Percentiles rank a stretch among this genome's conserved stretches.
Evolutionary conservation across 2,113 vertebrate species (phyloP).

Genomic region (Sceloporus tristichus): DNA sequence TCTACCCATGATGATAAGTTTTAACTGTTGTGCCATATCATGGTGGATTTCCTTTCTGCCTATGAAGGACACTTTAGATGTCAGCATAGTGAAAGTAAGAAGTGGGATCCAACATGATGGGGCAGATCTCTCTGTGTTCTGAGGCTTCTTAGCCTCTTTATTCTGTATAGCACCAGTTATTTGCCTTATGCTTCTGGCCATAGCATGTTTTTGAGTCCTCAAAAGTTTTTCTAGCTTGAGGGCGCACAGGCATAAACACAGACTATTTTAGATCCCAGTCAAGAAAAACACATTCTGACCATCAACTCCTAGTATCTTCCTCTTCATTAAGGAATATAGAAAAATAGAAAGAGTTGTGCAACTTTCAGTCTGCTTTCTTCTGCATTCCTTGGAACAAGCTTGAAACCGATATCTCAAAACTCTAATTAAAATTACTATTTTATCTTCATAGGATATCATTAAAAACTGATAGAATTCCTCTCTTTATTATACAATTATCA

Average conservation of each 20-base stretch:
- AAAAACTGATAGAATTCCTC: not conserved
- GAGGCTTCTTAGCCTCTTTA: not conserved
- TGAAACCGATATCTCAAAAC: conserved; percentile 5
- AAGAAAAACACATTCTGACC: not conserved
- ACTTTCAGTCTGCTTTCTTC: not conserved
- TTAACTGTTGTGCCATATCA: not conserved
- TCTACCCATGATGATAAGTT: not conserved
- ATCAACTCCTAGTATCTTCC: not conserved
- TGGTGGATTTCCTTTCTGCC: not conserved
- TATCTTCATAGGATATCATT: not conserved
- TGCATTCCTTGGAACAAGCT: not conserved
- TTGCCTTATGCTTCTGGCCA: not conserved
- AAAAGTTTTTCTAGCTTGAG: not conserved
- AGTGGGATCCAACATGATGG: not conserved
- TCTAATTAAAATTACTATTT: not conserved
- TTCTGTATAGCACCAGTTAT: not conserved
- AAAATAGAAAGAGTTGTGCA: not conserved
- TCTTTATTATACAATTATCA: not conserved
- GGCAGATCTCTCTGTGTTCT: not conserved
- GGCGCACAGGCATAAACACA: not conserved
- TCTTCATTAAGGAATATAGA: not conserved
- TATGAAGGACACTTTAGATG: not conserved
- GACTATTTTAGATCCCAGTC: not conserved
- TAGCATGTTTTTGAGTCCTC: not conserved
- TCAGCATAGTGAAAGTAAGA: not conserved